Percentiles rank a stretch among this genome's conserved stretches.
Evolutionary conservation across 2,113 vertebrate genomes (phyloP).

Genomic region (Eonycteris spelaea): DNA sequence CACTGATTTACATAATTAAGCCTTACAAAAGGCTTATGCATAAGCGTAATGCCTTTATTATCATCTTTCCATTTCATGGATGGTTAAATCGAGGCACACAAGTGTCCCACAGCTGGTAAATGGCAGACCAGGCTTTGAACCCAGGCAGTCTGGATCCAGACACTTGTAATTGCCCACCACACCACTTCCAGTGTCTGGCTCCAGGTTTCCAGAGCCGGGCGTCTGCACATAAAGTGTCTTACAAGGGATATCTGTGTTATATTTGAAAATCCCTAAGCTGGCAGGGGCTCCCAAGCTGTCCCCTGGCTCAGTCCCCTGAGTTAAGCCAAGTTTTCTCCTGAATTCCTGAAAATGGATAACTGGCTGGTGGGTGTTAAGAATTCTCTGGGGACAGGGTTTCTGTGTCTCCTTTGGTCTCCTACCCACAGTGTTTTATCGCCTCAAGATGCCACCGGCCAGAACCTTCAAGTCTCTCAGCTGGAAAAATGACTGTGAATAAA

Average conservation of each 20-base stretch:
- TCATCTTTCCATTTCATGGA: neutral
- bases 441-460: neutral
- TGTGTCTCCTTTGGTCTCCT: neutral
- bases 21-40: neutral
- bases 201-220: neutral
- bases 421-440: slow-evolving; percentile 8
- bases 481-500: slow-evolving; percentile 60
- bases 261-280: neutral
- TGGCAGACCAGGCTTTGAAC: neutral
- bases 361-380: neutral
- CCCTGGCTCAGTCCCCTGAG: neutral
- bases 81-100: neutral
- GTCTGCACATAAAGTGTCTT: neutral
- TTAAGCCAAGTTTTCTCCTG: neutral
- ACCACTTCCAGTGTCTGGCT: neutral
- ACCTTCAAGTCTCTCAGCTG: slow-evolving; percentile 53
- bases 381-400: neutral
- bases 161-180: neutral
- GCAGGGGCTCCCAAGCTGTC: neutral
- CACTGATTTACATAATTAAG: neutral
- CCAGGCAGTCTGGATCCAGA: neutral
- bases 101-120: neutral
- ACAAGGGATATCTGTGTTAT: neutral
- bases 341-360: neutral
- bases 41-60: neutral